Conservation (phyloP, 2,888 invertebrate genomes). For the Chirona hameri region DNA sequence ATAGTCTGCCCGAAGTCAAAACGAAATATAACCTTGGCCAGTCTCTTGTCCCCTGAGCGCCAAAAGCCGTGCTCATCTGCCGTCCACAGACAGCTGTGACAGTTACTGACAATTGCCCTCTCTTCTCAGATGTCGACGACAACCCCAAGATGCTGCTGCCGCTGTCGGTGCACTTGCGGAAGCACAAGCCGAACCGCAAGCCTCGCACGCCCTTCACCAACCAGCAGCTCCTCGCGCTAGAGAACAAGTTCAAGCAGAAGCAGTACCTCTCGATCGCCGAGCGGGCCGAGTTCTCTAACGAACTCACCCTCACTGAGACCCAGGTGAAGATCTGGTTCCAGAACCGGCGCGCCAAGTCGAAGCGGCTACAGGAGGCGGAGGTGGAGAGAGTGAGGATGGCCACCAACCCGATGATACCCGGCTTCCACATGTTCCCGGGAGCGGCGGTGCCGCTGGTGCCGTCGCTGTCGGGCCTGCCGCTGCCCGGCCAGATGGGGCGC, state of each 20-base stretch:
- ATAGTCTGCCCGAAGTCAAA: no score
- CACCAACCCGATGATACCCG: slow-evolving; percentile 67
- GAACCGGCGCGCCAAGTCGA: slow-evolving; percentile 91
- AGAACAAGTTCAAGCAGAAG: slow-evolving; percentile 90
- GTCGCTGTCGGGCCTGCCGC: slow-evolving; percentile 5
- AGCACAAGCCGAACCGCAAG: slow-evolving; percentile 96
- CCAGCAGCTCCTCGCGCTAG: slow-evolving; percentile 82
- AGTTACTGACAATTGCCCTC: neutral
- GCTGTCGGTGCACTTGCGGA: slow-evolving; percentile 56
- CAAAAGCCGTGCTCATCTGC: no score
- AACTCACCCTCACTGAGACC: slow-evolving; percentile 84
- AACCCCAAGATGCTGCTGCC: slow-evolving; percentile 1
- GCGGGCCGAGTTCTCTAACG: slow-evolving; percentile 87
- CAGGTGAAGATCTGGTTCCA: slow-evolving; percentile 92
- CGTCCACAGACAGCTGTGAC: no score
- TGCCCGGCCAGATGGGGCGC: neutral
- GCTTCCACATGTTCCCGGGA: slow-evolving; percentile 28
- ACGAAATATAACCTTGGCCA: no score
- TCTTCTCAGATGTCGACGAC: neutral
- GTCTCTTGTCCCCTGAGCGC: no score
- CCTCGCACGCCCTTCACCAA: slow-evolving; percentile 93
- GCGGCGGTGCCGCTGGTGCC: slow-evolving; percentile 22
- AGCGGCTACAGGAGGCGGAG: slow-evolving; percentile 91
- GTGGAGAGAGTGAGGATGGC: slow-evolving; percentile 84
- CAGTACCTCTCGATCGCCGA: slow-evolving; percentile 93